Evolutionary conservation across 2,888 invertebrate species (phyloP).

Genomic region (Acanthosepion esculentum): DNA sequence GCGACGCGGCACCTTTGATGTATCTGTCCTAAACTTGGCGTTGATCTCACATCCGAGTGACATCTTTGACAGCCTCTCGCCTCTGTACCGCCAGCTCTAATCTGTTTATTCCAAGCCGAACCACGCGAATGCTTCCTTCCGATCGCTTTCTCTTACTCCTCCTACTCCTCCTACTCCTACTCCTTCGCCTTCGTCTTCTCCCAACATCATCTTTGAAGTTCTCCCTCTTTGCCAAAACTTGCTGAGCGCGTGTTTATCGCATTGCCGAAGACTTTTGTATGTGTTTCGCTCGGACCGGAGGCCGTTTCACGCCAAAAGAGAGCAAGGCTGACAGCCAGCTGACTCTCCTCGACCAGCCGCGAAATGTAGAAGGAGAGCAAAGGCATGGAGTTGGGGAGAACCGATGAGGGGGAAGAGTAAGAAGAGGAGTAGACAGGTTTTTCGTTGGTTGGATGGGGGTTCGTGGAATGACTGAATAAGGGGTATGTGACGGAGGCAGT

Average conservation of each 20-base stretch:
- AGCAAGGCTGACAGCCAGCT: conserved; percentile 33
- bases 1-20: conserved; percentile 33
- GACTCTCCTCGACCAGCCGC: conserved; percentile 8
- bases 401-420: background rate
- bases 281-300: conserved; percentile 10
- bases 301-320: conserved; percentile 6
- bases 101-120: conserved; percentile 33
- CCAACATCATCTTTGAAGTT: conserved; percentile 21
- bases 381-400: background rate
- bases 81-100: conserved; percentile 21
- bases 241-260: conserved; percentile 33
- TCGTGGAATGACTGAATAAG: background rate
- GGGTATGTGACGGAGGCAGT: background rate
- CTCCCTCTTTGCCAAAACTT: background rate
- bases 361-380: conserved; percentile 2
- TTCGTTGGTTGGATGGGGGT: background rate
- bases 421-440: background rate
- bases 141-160: background rate
- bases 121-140: background rate
- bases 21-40: conserved; percentile 6
- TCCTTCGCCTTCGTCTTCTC: background rate
- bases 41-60: conserved; percentile 9
- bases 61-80: conserved; percentile 33
- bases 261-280: background rate
- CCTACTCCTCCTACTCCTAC: background rate